A percentile compares a stretch with the other conserved stretches of the same genome.
Conservation (phyloP, 2,888 invertebrate species). For the Dryomyza anilis region DNA sequence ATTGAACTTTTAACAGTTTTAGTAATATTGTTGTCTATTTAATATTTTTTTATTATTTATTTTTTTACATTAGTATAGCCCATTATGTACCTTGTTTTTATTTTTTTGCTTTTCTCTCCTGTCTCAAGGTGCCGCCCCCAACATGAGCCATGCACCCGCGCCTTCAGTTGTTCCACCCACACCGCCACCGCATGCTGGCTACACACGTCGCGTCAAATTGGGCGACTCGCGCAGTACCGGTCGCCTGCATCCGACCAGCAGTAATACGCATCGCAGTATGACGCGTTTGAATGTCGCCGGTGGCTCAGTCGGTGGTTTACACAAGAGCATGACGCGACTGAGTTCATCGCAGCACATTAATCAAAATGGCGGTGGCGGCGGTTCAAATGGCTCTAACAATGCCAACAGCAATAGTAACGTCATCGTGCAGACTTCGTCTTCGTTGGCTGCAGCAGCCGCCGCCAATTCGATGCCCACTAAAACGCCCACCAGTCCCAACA, state of each 20-base stretch:
- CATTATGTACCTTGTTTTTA: too few species aligned
- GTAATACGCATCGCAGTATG: conserved; percentile 78
- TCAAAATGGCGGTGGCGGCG: conserved; percentile 57
- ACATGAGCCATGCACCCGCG: background rate
- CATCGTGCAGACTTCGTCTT: conserved; percentile 56
- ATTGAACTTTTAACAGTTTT: too few species aligned
- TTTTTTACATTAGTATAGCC: too few species aligned
- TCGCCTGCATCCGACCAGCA: conserved; percentile 71
- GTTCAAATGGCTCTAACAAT: conserved; percentile 49
- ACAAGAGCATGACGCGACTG: conserved; percentile 82
- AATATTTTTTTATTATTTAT: too few species aligned
- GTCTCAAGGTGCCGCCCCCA: background rate
- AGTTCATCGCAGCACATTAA: conserved; percentile 80
- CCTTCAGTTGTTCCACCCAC: conserved; percentile 45
- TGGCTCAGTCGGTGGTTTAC: conserved; percentile 77
- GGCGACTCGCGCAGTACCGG: conserved; percentile 80
- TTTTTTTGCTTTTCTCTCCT: too few species aligned
- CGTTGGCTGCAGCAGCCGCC: conserved; percentile 38
- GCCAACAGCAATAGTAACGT: conserved; percentile 55
- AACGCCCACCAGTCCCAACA: conserved; percentile 40
- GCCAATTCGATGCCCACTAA: conserved; percentile 38
- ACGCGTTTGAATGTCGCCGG: conserved; percentile 77
- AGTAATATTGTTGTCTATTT: too few species aligned
- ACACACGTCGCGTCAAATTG: conserved; percentile 69
- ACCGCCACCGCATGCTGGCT: conserved; percentile 61